Percentiles rank a stretch among this genome's conserved stretches.
Conservation (phyloP, 1,140 invertebrate species). For the Agrypnia vestita region DNA sequence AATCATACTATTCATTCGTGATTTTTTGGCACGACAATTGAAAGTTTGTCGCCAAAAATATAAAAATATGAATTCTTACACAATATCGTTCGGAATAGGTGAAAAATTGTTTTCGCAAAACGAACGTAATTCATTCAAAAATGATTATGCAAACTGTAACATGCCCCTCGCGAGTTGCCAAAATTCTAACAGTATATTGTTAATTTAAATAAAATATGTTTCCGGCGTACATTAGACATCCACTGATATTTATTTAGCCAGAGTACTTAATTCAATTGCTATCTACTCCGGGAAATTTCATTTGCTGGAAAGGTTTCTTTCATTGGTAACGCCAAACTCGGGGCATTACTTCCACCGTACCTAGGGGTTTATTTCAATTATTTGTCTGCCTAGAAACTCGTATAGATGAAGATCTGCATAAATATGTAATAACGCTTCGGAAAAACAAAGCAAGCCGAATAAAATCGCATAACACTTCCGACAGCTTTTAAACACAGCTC, state of each 20-base stretch:
- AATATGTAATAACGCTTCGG: too few relatives aligned
- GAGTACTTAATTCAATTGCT: slow-evolving; percentile 33
- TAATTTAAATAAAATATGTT: slow-evolving; percentile 29
- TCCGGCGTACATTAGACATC: neutral
- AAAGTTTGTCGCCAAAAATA: too few relatives aligned
- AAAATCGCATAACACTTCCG: too few relatives aligned
- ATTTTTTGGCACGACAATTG: too few relatives aligned
- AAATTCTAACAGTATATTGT: neutral
- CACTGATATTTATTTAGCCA: slow-evolving; percentile 24
- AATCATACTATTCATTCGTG: too few relatives aligned
- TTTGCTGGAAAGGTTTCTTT: slow-evolving; percentile 30
- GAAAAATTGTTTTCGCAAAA: too few relatives aligned
- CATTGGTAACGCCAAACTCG: slow-evolving; percentile 3
- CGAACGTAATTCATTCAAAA: neutral
- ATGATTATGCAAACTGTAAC: slow-evolving; percentile 14
- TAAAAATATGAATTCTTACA: too few relatives aligned
- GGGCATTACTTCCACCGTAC: neutral
- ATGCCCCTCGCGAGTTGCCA: neutral
- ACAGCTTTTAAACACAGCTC: too few relatives aligned
- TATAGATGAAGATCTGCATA: too few relatives aligned
- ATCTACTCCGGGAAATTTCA: slow-evolving; percentile 27
- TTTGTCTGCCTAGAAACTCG: too few relatives aligned
- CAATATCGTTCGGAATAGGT: too few relatives aligned
- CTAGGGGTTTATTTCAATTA: neutral
- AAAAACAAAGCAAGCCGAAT: too few relatives aligned